Evolutionary conservation across 2,888 invertebrate species (phyloP).

Genomic region (Netelia melanura): DNA sequence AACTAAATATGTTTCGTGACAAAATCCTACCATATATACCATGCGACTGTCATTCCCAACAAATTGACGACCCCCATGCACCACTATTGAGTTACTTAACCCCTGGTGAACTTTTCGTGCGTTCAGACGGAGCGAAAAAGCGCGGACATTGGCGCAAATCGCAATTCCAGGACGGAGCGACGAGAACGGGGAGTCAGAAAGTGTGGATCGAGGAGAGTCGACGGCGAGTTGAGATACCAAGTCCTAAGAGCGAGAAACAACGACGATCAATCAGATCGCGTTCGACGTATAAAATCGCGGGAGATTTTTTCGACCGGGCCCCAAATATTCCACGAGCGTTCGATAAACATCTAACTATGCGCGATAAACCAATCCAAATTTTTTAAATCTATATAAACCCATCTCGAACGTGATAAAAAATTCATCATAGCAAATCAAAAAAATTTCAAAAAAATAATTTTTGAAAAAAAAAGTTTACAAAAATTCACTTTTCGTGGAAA

Average conservation of each 20-base stretch:
- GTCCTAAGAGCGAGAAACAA: not conserved
- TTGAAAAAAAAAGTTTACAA: too few relatives aligned
- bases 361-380: not conserved
- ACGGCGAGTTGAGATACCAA: not conserved
- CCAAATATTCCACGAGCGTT: not conserved
- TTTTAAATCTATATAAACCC: not conserved
- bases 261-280: constrained; percentile 10
- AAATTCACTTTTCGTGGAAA: not conserved
- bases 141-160: constrained; percentile 47
- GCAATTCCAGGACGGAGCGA: constrained; percentile 47
- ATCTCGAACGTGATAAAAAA: not conserved
- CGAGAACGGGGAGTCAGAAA: constrained; percentile 3
- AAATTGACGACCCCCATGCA: constrained; percentile 71
- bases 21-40: constrained; percentile 73
- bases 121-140: constrained; percentile 38
- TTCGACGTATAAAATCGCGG: not conserved
- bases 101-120: constrained; percentile 67
- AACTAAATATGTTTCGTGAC: constrained; percentile 69
- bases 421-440: not conserved
- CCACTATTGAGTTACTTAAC: constrained; percentile 75
- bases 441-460: not conserved
- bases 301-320: not conserved
- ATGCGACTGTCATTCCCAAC: constrained; percentile 54
- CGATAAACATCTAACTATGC: not conserved
- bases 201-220: not conserved